These are phyloP conservation scores for Larimichthys crocea DNA, from an alignment of 2,113 vertebrate genomes.

Conservation along the genomic window DNA sequence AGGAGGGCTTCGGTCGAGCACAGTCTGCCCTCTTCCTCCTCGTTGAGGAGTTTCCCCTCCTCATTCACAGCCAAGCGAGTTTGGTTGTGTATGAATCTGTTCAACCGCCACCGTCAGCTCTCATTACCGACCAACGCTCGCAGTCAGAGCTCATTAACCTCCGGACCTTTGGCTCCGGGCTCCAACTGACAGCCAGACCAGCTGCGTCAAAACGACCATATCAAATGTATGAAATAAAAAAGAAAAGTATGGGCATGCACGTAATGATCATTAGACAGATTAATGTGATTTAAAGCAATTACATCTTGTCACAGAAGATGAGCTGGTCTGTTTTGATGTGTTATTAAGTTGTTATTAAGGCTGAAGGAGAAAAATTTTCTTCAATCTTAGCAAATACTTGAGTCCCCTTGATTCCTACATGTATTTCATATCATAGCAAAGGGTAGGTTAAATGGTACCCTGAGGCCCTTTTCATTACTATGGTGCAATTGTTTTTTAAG, in stretches of 20 bases:
- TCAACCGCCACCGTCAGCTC: conserved; percentile 46
- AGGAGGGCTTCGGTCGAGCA: neutral
- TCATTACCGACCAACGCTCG: conserved; percentile 57
- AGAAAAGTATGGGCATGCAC: neutral
- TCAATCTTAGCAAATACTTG: neutral
- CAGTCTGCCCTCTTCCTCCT: neutral
- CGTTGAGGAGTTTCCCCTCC: neutral
- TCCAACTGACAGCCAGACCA: conserved; percentile 15
- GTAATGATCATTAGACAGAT: neutral
- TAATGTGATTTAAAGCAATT: neutral
- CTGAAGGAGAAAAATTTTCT: neutral
- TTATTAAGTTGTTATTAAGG: neutral
- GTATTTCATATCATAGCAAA: neutral
- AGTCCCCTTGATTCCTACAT: no score
- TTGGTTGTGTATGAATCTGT: conserved; percentile 11
- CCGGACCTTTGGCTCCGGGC: conserved; percentile 12
- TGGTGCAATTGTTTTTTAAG: neutral
- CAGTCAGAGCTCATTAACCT: conserved; percentile 67
- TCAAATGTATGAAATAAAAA: conserved; percentile 8
- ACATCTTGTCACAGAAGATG: neutral
- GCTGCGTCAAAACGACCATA: neutral
- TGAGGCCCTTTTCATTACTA: neutral
- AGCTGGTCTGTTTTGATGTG: neutral
- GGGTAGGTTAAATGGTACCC: neutral
- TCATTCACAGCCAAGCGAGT: conserved; percentile 47